Percentiles rank a stretch among this genome's conserved stretches.
Evolutionary conservation across 2,113 vertebrate species (phyloP).

Genomic region (Hystrix brachyura): DNA sequence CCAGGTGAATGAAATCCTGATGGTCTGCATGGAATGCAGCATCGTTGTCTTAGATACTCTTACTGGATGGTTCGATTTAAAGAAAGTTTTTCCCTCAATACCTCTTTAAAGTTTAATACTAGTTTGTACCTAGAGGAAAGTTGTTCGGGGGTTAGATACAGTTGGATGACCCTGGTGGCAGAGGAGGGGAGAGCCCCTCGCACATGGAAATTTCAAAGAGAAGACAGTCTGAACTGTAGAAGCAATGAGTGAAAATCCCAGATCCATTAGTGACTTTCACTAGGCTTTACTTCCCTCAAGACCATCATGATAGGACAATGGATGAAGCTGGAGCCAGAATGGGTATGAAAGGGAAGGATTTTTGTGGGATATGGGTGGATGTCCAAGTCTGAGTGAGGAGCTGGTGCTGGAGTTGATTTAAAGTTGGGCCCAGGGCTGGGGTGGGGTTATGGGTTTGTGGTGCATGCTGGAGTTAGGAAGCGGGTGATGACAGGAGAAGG

Average conservation of each 20-base stretch:
- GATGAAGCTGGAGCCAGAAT: background rate
- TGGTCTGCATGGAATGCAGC: background rate
- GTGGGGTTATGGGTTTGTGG: background rate
- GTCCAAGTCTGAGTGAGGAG: background rate
- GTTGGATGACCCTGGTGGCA: background rate
- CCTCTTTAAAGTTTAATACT: conserved; percentile 12
- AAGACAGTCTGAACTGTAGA: background rate
- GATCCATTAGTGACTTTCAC: background rate
- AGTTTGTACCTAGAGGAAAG: background rate
- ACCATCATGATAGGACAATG: background rate
- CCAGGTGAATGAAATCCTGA: background rate
- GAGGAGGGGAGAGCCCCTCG: background rate
- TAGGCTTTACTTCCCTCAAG: background rate
- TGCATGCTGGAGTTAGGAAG: conserved; percentile 13
- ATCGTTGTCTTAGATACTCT: background rate
- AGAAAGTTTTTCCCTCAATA: background rate
- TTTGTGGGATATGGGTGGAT: background rate
- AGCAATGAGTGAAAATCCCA: background rate
- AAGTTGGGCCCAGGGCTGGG: background rate
- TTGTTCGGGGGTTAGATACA: background rate
- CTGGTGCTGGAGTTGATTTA: background rate
- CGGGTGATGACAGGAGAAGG: background rate
- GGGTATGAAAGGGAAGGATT: background rate
- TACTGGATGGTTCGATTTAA: background rate
- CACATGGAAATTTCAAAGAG: background rate